Conservation (phyloP, 2,797 vertebrate genomes). For the Dendrocincla tyrannina region DNA sequence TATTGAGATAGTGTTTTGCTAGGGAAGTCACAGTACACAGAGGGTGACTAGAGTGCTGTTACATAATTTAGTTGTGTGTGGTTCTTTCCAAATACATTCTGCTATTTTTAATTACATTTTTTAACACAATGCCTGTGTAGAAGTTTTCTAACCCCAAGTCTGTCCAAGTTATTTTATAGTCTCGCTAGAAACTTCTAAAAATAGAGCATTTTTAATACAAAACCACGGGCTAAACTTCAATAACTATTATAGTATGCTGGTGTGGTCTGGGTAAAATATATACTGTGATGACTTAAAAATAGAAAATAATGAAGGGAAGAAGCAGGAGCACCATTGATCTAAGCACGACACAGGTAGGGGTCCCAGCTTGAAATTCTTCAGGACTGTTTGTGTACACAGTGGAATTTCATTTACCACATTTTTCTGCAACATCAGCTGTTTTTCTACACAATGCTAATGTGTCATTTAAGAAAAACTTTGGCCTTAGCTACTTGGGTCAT, state of each 20-base stretch:
- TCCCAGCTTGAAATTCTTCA: not conserved
- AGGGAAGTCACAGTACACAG: not conserved
- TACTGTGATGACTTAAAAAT: not conserved
- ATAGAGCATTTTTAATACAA: not conserved
- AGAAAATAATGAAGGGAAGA: not conserved
- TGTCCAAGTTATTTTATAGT: not conserved
- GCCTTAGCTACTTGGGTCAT: not conserved
- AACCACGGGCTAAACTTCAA: not conserved
- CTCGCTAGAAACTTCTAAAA: not conserved
- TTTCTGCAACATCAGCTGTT: not conserved
- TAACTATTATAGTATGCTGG: not conserved
- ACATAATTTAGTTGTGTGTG: not conserved
- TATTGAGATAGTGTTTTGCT: not conserved
- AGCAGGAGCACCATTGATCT: accelerated
- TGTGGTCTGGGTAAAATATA: not conserved
- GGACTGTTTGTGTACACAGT: not conserved
- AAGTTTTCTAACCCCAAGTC: not conserved
- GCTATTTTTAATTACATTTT: not conserved
- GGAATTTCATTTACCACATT: not conserved
- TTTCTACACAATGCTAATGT: not conserved
- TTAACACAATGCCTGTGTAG: not conserved
- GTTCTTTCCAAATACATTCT: not conserved
- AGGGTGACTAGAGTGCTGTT: not conserved
- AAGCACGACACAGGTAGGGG: not conserved
- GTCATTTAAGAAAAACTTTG: not conserved